Conservation (phyloP, 53 echinoderm and acorn worm species). For the Pentamera pediparva region DNA sequence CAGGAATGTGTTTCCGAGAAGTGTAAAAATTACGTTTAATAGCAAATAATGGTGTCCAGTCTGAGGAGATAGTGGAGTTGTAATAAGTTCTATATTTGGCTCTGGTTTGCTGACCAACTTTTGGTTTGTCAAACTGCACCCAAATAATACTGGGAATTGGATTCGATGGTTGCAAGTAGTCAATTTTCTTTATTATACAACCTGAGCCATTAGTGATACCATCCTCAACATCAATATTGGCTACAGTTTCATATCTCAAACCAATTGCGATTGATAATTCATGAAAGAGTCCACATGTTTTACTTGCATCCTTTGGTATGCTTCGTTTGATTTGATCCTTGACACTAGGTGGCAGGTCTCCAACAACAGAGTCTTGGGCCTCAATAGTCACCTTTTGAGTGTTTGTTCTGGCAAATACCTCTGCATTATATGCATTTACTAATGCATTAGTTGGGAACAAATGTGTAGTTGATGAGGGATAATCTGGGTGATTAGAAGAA, state of each 20-base stretch:
- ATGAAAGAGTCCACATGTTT: constrained; percentile 3
- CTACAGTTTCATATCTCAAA: constrained; percentile 23
- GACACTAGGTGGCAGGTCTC: not conserved
- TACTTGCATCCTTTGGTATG: not conserved
- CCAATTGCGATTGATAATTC: not conserved
- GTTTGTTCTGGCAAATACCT: not conserved
- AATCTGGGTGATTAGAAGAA: constrained; percentile 16
- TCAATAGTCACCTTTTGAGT: not conserved
- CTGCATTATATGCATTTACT: not conserved
- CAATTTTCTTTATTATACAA: constrained; percentile 19
- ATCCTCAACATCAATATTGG: constrained; percentile 40
- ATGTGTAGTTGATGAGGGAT: not conserved
- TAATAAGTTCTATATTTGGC: constrained; percentile 15
- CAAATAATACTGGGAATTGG: not conserved
- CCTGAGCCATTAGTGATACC: constrained; percentile 33
- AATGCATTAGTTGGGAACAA: constrained; percentile 19
- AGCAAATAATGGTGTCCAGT: constrained; percentile 43
- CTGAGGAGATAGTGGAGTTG: not conserved
- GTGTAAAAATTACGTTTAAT: constrained; percentile 17
- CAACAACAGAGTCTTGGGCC: constrained; percentile 3
- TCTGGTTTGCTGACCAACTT: constrained; percentile 23
- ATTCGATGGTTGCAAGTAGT: not conserved
- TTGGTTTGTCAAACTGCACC: constrained; percentile 31
- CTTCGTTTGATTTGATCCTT: not conserved
- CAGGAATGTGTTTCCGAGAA: not conserved